A percentile compares a stretch with the other conserved stretches of the same genome.
phyloP scores from a whole-genome alignment of 2,113 vertebrate genomes.

The Protobothrops flavoviridis region DNA sequence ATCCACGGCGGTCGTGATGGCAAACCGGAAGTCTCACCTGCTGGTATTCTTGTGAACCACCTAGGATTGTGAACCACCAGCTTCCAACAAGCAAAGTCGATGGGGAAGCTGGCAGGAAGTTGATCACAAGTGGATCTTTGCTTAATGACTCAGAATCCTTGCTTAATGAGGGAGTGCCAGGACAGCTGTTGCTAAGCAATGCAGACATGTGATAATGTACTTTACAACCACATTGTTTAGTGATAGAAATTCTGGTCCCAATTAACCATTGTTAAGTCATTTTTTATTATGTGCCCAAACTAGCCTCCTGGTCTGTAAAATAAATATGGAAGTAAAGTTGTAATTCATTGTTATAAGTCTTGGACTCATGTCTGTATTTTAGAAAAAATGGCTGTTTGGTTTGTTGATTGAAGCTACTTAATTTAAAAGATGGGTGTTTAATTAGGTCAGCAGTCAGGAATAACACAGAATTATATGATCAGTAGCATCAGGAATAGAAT shows the following conservation, averaged over 20 bases:
- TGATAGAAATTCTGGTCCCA: neutral
- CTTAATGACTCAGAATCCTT: neutral
- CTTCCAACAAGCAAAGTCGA: neutral
- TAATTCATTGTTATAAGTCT: neutral
- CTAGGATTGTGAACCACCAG: neutral
- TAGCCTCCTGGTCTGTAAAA: neutral
- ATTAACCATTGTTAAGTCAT: neutral
- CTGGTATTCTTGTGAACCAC: neutral
- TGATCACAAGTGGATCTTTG: neutral
- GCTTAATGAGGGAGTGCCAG: neutral
- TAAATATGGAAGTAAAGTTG: neutral
- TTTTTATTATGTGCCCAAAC: neutral
- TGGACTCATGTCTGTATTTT: neutral
- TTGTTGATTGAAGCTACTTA: neutral
- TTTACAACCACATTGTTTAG: neutral
- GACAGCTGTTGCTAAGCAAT: neutral
- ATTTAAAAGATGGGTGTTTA: no score
- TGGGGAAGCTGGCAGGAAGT: neutral
- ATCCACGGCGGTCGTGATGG: no score
- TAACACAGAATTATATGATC: neutral
- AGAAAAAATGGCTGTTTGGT: neutral
- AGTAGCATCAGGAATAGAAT: neutral
- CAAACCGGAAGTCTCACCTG: neutral
- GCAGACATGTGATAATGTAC: neutral
- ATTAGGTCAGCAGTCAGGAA: neutral